Conservation (phyloP, 2,113 vertebrate genomes). For the Motacilla alba region DNA sequence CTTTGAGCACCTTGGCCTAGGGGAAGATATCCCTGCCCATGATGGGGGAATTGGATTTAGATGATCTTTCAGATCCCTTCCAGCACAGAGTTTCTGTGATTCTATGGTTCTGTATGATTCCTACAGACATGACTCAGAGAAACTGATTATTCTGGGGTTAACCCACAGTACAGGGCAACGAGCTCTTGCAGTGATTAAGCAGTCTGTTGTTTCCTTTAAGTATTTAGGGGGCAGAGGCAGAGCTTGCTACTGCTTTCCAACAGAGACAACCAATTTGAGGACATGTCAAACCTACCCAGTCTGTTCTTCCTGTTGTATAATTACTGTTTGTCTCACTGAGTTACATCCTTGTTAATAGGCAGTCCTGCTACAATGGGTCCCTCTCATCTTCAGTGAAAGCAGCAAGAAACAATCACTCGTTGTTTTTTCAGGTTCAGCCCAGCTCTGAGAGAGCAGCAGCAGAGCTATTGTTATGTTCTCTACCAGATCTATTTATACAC, state of each 20-base stretch:
- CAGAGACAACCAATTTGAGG: neutral
- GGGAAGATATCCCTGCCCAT: neutral
- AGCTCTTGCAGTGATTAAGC: neutral
- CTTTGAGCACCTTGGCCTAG: neutral
- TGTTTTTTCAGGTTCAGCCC: neutral
- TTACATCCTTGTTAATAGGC: neutral
- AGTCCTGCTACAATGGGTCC: neutral
- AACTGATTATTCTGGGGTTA: neutral
- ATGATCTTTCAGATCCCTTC: neutral
- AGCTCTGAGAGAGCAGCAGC: neutral
- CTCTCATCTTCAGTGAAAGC: neutral
- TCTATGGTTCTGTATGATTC: neutral
- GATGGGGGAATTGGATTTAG: neutral
- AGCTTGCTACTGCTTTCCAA: neutral
- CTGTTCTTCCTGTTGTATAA: neutral
- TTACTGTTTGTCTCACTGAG: neutral
- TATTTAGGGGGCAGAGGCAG: neutral
- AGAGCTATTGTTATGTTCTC: neutral
- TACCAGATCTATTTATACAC: neutral
- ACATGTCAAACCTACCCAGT: neutral
- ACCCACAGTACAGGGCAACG: neutral
- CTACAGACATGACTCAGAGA: neutral
- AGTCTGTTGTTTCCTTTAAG: neutral
- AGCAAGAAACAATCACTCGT: neutral
- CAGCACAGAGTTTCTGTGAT: neutral